Evolutionary conservation across 1,140 invertebrate genomes (phyloP).

Genomic region (Macrotrachela quadricornifera): DNA sequence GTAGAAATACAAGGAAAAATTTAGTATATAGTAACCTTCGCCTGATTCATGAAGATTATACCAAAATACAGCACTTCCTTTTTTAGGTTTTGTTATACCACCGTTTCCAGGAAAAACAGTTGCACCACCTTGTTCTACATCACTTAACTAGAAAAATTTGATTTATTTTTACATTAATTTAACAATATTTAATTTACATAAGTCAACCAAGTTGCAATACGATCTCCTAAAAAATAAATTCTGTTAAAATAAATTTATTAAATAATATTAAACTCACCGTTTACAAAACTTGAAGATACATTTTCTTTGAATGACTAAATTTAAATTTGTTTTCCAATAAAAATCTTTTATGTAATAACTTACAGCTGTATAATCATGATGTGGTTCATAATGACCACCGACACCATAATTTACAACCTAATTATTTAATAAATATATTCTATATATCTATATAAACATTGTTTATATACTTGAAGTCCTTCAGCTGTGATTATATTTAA

Average conservation of each 20-base stretch:
- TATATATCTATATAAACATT: too few relatives aligned
- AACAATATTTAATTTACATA: slow-evolving; percentile 37
- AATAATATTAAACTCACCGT: too few relatives aligned
- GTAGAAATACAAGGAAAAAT: too few relatives aligned
- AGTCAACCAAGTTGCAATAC: slow-evolving; percentile 77
- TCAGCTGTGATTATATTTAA: slow-evolving; percentile 5
- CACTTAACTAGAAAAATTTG: slow-evolving; percentile 48
- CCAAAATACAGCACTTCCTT: slow-evolving; percentile 4
- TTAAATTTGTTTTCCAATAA: not conserved
- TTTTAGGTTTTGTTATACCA: slow-evolving; percentile 19
- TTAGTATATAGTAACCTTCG: slow-evolving; percentile 17
- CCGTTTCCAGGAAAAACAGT: slow-evolving; percentile 66
- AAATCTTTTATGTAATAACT: too few relatives aligned
- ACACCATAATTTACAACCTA: slow-evolving; percentile 96
- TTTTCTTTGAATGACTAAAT: not conserved
- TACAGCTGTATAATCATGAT: slow-evolving; percentile 61
- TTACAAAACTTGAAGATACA: too few relatives aligned
- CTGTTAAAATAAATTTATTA: not conserved
- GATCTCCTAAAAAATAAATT: slow-evolving; percentile 44
- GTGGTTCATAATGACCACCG: slow-evolving; percentile 97
- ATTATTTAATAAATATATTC: slow-evolving; percentile 10
- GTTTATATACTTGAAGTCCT: slow-evolving; percentile 3
- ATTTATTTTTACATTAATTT: not conserved
- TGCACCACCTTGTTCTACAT: slow-evolving; percentile 68
- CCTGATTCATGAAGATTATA: slow-evolving; percentile 6